Conservation (phyloP, 2,888 invertebrate species). For the Cephonodes hylas region DNA sequence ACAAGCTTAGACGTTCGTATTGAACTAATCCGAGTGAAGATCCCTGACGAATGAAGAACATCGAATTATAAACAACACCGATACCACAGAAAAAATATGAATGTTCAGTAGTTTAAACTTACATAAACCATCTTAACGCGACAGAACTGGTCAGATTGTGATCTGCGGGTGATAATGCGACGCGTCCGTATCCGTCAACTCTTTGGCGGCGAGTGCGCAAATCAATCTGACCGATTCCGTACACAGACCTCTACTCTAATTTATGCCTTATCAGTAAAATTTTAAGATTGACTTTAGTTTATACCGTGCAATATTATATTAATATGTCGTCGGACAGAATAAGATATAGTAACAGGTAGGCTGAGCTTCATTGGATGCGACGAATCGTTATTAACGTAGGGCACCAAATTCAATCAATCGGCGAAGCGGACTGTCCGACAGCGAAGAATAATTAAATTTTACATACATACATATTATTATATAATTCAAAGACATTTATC, state of each 20-base stretch:
- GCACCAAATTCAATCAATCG: constrained; percentile 50
- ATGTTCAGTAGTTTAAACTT: constrained; percentile 47
- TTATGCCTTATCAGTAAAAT: constrained; percentile 57
- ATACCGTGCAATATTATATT: constrained; percentile 50
- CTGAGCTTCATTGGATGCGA: constrained; percentile 32
- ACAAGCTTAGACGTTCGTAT: constrained; percentile 8
- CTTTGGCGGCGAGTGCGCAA: no score
- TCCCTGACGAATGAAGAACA: constrained; percentile 48
- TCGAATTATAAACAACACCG: constrained; percentile 51
- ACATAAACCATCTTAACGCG: constrained; percentile 42
- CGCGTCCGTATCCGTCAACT: no score
- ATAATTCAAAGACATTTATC: constrained; percentile 46
- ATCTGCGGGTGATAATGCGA: constrained; percentile 9
- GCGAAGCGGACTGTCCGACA: constrained; percentile 62
- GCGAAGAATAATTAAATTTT: constrained; percentile 43
- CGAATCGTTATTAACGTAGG: constrained; percentile 41
- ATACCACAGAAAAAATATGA: constrained; percentile 49
- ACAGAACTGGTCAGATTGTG: constrained; percentile 56
- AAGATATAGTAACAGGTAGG: constrained; percentile 37
- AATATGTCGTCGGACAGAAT: constrained; percentile 36
- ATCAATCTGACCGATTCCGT: constrained; percentile 58
- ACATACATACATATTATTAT: no score
- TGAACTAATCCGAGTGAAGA: constrained; percentile 22
- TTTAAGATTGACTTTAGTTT: constrained; percentile 62
- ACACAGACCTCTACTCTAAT: constrained; percentile 52